Conservation (phyloP, 2,888 invertebrate species). For the Lottia gigantea region DNA sequence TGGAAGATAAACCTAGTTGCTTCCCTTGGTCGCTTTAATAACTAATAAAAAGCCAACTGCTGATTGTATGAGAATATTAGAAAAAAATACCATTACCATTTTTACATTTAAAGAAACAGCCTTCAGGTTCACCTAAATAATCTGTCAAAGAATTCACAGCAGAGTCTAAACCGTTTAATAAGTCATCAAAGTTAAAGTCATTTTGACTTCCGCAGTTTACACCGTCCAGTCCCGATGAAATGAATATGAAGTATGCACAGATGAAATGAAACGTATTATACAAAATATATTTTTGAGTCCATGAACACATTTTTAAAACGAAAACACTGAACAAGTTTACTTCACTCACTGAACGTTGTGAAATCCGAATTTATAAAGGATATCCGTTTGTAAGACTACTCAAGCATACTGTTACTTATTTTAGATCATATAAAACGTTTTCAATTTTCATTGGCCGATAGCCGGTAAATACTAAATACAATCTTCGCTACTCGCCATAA, state of each 20-base stretch:
- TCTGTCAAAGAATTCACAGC: conserved; percentile 9
- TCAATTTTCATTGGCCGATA: too few relatives aligned
- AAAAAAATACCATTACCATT: conserved; percentile 19
- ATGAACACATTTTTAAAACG: neutral
- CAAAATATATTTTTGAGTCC: neutral
- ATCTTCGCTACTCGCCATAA: too few relatives aligned
- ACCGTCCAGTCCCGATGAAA: neutral
- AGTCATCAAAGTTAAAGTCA: conserved; percentile 16
- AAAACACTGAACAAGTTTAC: neutral
- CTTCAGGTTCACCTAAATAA: conserved; percentile 17
- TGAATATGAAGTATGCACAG: neutral
- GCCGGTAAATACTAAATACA: too few relatives aligned
- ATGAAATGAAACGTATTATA: neutral
- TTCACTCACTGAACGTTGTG: neutral
- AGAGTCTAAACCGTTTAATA: conserved; percentile 4
- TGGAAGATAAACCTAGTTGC: too few relatives aligned
- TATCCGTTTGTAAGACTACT: too few relatives aligned
- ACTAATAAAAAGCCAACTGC: too few relatives aligned
- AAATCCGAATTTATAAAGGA: too few relatives aligned
- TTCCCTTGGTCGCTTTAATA: too few relatives aligned
- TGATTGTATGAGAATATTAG: too few relatives aligned
- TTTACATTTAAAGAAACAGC: conserved; percentile 22
- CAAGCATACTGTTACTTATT: too few relatives aligned
- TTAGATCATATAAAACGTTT: too few relatives aligned
- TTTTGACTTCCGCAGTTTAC: neutral